phyloP scores from a whole-genome alignment of 1,140 invertebrate species.

The Drosophila ficusphila region DNA sequence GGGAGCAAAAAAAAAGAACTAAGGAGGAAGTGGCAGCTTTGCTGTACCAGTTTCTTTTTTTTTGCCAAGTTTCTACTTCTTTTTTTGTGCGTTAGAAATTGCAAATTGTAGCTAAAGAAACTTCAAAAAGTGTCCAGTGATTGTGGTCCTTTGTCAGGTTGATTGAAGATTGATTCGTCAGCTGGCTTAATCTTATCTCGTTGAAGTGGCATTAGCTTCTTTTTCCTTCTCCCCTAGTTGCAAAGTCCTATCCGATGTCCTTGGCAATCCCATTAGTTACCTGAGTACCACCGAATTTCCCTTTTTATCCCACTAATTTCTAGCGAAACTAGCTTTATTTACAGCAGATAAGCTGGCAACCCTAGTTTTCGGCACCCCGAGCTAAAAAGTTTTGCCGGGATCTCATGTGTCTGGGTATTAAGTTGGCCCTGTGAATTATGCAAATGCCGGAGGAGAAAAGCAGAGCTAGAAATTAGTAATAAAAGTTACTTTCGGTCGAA shows the following conservation, averaged over 20 bases:
- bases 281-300: neutral
- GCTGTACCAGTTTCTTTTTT: neutral
- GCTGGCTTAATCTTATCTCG: neutral
- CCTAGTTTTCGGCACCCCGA: neutral
- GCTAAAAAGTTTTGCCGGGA: slow-evolving; percentile 24
- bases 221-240: neutral
- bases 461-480: slow-evolving; percentile 48
- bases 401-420: slow-evolving; percentile 52
- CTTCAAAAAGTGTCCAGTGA: neutral
- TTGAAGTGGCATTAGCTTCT: neutral
- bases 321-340: slow-evolving; percentile 20
- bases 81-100: neutral
- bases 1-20: neutral
- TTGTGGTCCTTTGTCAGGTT: slow-evolving; percentile 2
- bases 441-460: slow-evolving; percentile 54
- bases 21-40: neutral
- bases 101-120: neutral
- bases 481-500: slow-evolving; percentile 42
- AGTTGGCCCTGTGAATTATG: slow-evolving; percentile 59
- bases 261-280: slow-evolving; percentile 11
- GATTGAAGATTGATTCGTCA: slow-evolving; percentile 17
- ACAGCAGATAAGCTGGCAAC: slow-evolving; percentile 20
- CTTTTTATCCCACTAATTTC: neutral
- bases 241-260: neutral
- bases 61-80: neutral